phyloP scores from a whole-genome alignment of 2,113 vertebrate genomes.

The Sapajus apella region DNA sequence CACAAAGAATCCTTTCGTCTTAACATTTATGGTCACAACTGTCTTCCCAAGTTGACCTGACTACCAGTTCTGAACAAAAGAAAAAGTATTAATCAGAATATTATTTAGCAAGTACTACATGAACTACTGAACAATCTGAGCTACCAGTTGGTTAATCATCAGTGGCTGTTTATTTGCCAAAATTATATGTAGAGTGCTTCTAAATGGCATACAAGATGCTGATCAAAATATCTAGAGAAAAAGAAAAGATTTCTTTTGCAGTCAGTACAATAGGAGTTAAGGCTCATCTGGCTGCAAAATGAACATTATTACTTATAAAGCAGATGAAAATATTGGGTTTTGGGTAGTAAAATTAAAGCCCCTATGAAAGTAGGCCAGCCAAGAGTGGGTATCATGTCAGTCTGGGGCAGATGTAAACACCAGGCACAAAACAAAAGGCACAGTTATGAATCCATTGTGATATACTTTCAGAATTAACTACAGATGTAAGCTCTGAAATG shows the following conservation, averaged over 20 bases:
- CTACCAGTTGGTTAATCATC: background rate
- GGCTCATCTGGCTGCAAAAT: slow-evolving; percentile 35
- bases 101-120: background rate
- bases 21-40: slow-evolving; percentile 92
- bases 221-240: background rate
- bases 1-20: slow-evolving; percentile 93
- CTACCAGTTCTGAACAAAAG: slow-evolving; percentile 89
- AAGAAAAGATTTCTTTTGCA: slow-evolving; percentile 21
- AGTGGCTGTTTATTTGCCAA: slow-evolving; percentile 55
- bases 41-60: slow-evolving; percentile 93
- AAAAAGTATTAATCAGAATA: slow-evolving; percentile 40
- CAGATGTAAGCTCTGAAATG: background rate
- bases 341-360: background rate
- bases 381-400: slow-evolving; percentile 30
- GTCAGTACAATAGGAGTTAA: slow-evolving; percentile 36
- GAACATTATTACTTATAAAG: slow-evolving; percentile 9
- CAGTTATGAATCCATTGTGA: background rate
- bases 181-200: background rate
- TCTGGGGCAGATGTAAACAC: background rate
- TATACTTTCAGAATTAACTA: background rate
- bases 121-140: background rate
- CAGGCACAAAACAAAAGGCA: background rate
- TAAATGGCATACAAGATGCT: slow-evolving; percentile 1
- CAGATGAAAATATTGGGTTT: background rate
- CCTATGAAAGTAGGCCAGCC: background rate